Conservation (phyloP, 1,140 invertebrate species). For the Calephelis virginiensis region DNA sequence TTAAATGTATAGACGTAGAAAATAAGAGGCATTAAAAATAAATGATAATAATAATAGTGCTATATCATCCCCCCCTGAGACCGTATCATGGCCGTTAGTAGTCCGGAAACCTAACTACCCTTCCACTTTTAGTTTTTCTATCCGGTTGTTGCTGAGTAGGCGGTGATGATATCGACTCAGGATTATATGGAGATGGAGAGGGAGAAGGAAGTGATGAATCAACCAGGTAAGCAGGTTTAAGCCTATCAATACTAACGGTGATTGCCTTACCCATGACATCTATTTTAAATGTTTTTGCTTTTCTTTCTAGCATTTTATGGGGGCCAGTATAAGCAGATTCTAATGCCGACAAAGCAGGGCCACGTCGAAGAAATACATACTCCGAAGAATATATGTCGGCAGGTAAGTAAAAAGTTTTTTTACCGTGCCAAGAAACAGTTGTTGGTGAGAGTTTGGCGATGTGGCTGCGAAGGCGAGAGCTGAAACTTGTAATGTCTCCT, state of each 20-base stretch:
- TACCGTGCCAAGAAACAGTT: conserved; percentile 26
- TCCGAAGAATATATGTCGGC: conserved; percentile 25
- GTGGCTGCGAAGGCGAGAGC: conserved; percentile 23
- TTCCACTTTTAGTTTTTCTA: too few relatives aligned
- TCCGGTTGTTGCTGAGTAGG: too few relatives aligned
- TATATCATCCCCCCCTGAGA: too few relatives aligned
- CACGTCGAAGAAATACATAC: conserved; percentile 31
- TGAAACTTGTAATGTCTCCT: conserved; percentile 15
- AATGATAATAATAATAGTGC: too few relatives aligned
- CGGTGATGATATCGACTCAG: too few relatives aligned
- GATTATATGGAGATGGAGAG: too few relatives aligned
- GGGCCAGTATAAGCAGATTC: conserved; percentile 31
- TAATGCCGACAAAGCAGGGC: conserved; percentile 21
- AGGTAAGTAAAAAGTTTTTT: conserved; percentile 28
- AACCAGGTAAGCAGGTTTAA: too few relatives aligned
- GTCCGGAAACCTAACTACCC: too few relatives aligned
- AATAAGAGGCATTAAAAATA: too few relatives aligned
- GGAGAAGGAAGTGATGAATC: too few relatives aligned
- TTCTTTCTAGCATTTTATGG: conserved; percentile 29
- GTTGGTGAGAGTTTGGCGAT: conserved; percentile 25
- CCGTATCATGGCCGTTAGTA: too few relatives aligned
- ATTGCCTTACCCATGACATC: conserved; percentile 25
- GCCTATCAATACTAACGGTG: conserved; percentile 26
- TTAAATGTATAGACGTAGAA: too few relatives aligned
- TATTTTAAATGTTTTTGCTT: conserved; percentile 28